Base-by-base conservation (phyloP, 2,797 vertebrate genomes). In the Falco berigora region DNA sequence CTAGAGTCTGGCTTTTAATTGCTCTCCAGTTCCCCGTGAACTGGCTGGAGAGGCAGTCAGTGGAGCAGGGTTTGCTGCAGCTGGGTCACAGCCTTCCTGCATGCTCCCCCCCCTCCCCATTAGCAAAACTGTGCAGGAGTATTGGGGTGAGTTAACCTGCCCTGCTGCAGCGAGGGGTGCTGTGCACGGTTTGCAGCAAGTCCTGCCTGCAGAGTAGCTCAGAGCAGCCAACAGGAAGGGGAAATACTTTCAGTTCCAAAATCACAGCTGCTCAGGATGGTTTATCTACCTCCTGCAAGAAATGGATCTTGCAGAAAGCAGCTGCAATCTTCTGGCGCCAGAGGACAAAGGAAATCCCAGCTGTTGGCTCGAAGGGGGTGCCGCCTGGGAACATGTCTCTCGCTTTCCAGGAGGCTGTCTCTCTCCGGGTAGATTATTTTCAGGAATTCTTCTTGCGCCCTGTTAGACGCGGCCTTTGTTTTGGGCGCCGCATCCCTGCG, bases 191-290 rank as follows among this genome's bases (percentile, higher is more conserved):
- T 74, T 92, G 80, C 90, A 87, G 93, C 69, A 56, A 72, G 40
- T 55, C 77, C 80, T 73, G 84, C 83, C 64, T 87, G 92, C 2
- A 8, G 86, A 66, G 88, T 46, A 68, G 86, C 86, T 94, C 63
- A 27, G 47, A 87, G 52, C 88, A 86, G 86, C 91, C 94, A 82
- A 84, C 93, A 96, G 92, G 94, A 93, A 94, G 80, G 83, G 92
- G 94, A 96, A 96, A 84, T 80, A 36, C 88, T 95, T 96, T 92
- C 81, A 53, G 93, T 94, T 97, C 88, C 93, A 95, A 85, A 85
- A 74, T 72, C 0, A 9, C 88, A 91, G 96, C 92, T 95, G 93
- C 81, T 83, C 16, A 20, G 94, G 84, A 90, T 87, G 78, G 90
- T 82, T 96, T 87, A 72, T 88, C 84, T 89, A 50, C 84, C 94